Evolutionary conservation across 2,888 invertebrate genomes (phyloP).

Genomic region (Drosophila nigritarsus): DNA sequence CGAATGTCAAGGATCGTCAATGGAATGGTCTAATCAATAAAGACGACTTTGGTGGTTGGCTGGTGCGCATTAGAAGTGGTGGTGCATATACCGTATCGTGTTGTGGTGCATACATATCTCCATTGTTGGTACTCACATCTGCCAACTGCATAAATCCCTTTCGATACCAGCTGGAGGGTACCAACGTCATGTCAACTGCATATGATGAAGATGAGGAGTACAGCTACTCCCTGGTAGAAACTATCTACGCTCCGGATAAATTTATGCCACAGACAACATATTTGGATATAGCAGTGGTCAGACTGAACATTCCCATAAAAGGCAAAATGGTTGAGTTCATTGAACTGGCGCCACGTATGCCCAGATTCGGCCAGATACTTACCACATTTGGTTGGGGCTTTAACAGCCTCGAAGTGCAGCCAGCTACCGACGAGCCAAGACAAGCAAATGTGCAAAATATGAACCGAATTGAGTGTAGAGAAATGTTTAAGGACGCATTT

Average conservation of each 20-base stretch:
- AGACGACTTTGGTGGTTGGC: conserved; percentile 43
- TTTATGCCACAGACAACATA: conserved; percentile 6
- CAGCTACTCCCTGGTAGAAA: conserved; percentile 18
- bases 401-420: conserved; percentile 9
- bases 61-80: conserved; percentile 30
- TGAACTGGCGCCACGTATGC: background rate
- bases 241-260: conserved; percentile 29
- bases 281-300: conserved; percentile 49
- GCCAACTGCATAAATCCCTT: conserved; percentile 54
- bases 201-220: background rate
- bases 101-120: conserved; percentile 42
- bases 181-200: conserved; percentile 30
- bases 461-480: conserved; percentile 1
- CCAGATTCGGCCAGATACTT: accelerated
- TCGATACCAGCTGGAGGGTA: conserved; percentile 5
- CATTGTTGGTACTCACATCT: conserved; percentile 45
- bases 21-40: conserved; percentile 41
- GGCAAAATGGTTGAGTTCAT: conserved; percentile 55
- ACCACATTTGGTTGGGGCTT: conserved; percentile 44
- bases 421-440: background rate
- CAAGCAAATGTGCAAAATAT: background rate
- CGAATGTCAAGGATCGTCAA: background rate
- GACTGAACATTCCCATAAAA: conserved; percentile 31
- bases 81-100: conserved; percentile 23
- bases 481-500: background rate